Percentiles rank a stretch among this genome's conserved stretches.
phyloP scores from a whole-genome alignment of 2,888 invertebrate species.

The Apantesis nais region DNA sequence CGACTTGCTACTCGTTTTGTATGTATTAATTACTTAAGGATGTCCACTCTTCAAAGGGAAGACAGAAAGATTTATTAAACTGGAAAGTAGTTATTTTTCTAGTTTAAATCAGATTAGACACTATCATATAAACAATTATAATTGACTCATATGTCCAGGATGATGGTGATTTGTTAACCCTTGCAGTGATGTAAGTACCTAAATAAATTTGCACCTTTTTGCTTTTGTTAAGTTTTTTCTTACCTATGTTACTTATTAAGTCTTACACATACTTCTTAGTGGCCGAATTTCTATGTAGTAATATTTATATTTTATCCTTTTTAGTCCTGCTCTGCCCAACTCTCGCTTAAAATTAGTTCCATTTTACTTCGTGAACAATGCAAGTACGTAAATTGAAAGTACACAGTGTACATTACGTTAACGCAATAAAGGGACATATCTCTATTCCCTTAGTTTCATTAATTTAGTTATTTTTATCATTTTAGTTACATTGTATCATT shows the following conservation, averaged over 20 bases:
- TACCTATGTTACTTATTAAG: too few relatives aligned
- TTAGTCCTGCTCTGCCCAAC: background rate
- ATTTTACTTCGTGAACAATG: background rate
- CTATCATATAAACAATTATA: too few relatives aligned
- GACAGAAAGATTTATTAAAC: slow-evolving; percentile 27
- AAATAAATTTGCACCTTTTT: background rate
- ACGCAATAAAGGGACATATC: too few relatives aligned
- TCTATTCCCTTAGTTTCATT: background rate
- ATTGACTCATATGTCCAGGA: too few relatives aligned
- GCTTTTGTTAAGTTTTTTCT: too few relatives aligned
- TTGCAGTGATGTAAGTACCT: too few relatives aligned
- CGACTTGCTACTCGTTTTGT: slow-evolving; percentile 48
- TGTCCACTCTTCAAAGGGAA: slow-evolving; percentile 30
- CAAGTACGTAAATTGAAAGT: too few relatives aligned
- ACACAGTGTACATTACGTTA: background rate
- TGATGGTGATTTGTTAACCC: too few relatives aligned
- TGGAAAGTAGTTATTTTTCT: slow-evolving; percentile 1
- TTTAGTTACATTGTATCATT: background rate
- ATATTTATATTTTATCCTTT: background rate
- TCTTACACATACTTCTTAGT: too few relatives aligned
- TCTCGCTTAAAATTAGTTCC: background rate
- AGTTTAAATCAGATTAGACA: background rate
- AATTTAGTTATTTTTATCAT: too few relatives aligned
- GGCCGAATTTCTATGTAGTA: background rate
- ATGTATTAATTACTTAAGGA: slow-evolving; percentile 35